Base-by-base conservation (phyloP, 2,888 invertebrate species). In the Oligia latruncula region DNA sequence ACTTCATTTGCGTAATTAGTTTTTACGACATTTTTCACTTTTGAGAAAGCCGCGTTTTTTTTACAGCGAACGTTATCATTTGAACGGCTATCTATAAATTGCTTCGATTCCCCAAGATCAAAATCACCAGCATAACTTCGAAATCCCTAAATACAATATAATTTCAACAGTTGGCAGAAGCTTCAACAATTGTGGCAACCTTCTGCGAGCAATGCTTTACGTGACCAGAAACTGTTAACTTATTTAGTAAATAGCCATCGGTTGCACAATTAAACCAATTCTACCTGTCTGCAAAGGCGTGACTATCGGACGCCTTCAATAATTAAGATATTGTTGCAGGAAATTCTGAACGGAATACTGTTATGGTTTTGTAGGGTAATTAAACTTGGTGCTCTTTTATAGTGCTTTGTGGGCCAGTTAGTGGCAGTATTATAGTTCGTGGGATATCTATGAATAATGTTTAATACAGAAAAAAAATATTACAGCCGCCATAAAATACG, bases 221-320 rank as follows among this genome's bases (percentile, higher is more conserved):
- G 90, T 88, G 88, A 89, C 84, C 82, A 81, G 90, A 88, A 87
- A 87, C 70, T 78, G 80, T 52, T 89, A 88, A 81, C 79, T 89
- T 80, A 81, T 78, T 88, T 82, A 82, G 75, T 81, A 73, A 84
- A 87, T 87, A 84, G 77, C 89, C 84, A 81, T 87, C 78, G 73
- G 71, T 66, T 83, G 88, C 70, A 86, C 90, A 89, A 89, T 89
- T 89, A 90, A 83, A 90, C 77, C 84, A 89, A 88, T 90, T 86
- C 83, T 76, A 89, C 86, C 90, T 89, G 88, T 84, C 89, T n/a
- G 55, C 52, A 5, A 81, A 71, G 23, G 71, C 88, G 89, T 89
- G 90, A 87, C 90, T 90, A 81, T 85, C 20, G 75, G 78, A 73
- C 55, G 71, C 75, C 71, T 68, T 73, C 78, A 67, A 80, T 90